These are phyloP conservation scores for Mesaphorura yosii DNA, from an alignment of 1,140 invertebrate genomes.

Conservation along the genomic window DNA sequence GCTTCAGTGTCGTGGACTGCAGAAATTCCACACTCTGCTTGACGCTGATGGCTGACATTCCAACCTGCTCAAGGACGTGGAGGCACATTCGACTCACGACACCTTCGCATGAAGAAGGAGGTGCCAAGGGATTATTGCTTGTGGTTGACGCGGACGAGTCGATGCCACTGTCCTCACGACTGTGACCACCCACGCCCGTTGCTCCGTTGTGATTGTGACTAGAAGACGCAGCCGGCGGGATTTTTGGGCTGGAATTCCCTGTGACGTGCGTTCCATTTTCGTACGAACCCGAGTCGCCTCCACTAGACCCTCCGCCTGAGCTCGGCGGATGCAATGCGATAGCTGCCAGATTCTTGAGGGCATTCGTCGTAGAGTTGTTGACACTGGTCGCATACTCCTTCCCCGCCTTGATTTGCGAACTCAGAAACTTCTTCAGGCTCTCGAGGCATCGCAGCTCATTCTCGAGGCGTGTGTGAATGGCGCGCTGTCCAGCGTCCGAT, in stretches of 20 bases:
- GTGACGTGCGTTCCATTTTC: not conserved
- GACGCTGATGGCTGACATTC: slow-evolving; percentile 14
- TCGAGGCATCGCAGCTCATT: slow-evolving; percentile 27
- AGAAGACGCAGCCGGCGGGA: not conserved
- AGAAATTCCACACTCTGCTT: slow-evolving; percentile 29
- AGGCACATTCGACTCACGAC: slow-evolving; percentile 25
- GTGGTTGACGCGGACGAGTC: no score
- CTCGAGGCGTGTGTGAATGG: slow-evolving; percentile 23
- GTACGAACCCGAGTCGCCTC: not conserved
- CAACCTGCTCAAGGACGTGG: slow-evolving; percentile 27
- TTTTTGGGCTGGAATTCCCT: not conserved
- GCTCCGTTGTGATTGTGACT: not conserved
- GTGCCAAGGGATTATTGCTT: no score
- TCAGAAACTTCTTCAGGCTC: slow-evolving; percentile 26
- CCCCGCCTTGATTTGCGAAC: slow-evolving; percentile 18
- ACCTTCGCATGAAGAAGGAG: no score
- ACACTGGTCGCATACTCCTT: slow-evolving; percentile 19
- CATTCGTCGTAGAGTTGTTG: slow-evolving; percentile 14
- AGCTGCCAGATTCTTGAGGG: slow-evolving; percentile 26
- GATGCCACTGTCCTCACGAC: no score
- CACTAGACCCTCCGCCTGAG: not conserved
- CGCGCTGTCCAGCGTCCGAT: slow-evolving; percentile 26
- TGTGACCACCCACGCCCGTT: not conserved
- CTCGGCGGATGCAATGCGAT: not conserved
- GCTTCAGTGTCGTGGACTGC: slow-evolving; percentile 13